Base-by-base conservation (phyloP, 2,113 vertebrate species). In the Lathamus discolor region DNA sequence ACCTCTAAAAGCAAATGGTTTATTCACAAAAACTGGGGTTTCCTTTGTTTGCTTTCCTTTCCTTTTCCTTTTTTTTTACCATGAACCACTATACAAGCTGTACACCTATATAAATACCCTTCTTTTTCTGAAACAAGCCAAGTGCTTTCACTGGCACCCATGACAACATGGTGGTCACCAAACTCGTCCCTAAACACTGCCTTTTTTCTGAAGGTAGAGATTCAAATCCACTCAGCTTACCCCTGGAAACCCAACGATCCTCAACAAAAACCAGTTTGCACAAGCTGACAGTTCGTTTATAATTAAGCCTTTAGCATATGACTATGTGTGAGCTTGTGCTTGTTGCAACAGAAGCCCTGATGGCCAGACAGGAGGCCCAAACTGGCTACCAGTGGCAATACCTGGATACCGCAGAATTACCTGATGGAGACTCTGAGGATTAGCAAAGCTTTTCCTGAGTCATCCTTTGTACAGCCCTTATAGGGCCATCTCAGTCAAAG, bases 391-490 rank as follows among this genome's bases (percentile, higher is more conserved):
- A 4, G 51, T 41, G 41, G 55, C 54, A 90, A 54, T 83, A 39
- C 28, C 61, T 5, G 33, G 75, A 44, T 39, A 57, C 90, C 16
- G 0, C 73, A 94, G 62, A 86, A 64, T 8, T 66, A 74, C 73
- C 63, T 46, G 86, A 64, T 67, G 77, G 62, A 92, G 86, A 55
- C 57, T 88, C 51, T 63, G 29, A 62, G 86, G 51, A 70, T 76
- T 57, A 88, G 37, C 64, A 86, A 96, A 91, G 93, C 35, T 57
- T 82, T 79, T 82, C 55, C 54, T 97, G 88, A 93, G 62, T 93
- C 96, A 92, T 79, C 57, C 49, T 86, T 79, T 64, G 69, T 76
- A 24, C 37, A 91, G 49, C n/a, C 49, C 57, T 84, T 49, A 66
- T 49, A 83, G 67, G 57, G 70, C 83, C 81, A 69, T 76, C 91